Base-by-base conservation (phyloP, 1,140 invertebrate genomes). In the Atopsyche davidsoni region DNA sequence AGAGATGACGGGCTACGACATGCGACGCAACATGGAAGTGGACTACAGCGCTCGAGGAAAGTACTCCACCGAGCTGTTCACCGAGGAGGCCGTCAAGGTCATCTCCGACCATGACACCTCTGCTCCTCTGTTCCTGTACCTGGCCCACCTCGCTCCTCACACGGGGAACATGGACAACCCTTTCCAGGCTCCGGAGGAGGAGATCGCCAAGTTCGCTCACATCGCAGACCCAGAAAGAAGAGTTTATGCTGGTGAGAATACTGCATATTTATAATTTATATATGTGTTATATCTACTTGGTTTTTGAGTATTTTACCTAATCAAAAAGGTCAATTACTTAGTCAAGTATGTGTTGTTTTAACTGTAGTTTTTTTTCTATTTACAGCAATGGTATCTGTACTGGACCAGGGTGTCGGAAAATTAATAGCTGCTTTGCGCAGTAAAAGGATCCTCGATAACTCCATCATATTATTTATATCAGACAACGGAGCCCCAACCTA, bases 401-500 rank as follows among this genome's bases (percentile, higher is more conserved):
- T 95, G 23, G 92, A 96, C 66, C 79, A 90, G 52, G 86, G 88
- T 46, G 80, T 96, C 1, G 89, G 90, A 0, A 71, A 79, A 23
- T 80, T 95, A 3, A 75, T 83, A n/a, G 61, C 75, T 17, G 80
- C 87, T 2, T 67, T 96, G n/a, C 63, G 78, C 24, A 47, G 62
- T 2, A 71, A 70, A 56, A 61, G 60, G 4, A 72, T 73, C 41
- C 53, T 73, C 18, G 61, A 72, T 21, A 82, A 89, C 59, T 82
- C 83, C 10, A 81, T 91, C 19, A 78, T 91, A 31, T 53, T 86
- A 0, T 90, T 90, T 61, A 75, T 85, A 60, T 79, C 82, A 2
- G 88, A 91, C 58, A 91, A 91, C 64, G 90, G 90, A 1, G 89
- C 84, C 1, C 80, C 86, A 13, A 84, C 87, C 0, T 64, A 75